phyloP scores from a whole-genome alignment of 2,797 vertebrate species.

The Enoplosus armatus region DNA sequence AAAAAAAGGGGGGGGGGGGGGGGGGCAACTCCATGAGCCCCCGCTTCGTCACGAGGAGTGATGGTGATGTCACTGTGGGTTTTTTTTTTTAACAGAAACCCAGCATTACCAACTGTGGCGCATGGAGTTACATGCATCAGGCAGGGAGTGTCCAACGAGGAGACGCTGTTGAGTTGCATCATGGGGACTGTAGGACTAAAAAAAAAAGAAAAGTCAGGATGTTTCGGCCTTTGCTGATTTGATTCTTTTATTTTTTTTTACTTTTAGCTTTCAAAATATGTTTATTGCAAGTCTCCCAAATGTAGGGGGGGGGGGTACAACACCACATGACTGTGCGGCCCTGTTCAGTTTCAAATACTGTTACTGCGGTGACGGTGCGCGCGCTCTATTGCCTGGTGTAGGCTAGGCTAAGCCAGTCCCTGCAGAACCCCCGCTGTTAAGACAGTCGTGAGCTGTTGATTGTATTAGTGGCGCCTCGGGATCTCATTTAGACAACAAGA shows the following conservation, averaged over 20 bases:
- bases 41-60: not conserved
- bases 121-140: not conserved
- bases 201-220: not conserved
- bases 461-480: conserved; percentile 24
- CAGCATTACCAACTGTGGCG: not conserved
- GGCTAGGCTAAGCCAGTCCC: not conserved
- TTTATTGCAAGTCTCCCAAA: not conserved
- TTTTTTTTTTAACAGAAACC: not conserved
- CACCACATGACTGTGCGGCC: not conserved
- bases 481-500: conserved; percentile 34
- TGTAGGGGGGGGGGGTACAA: not conserved
- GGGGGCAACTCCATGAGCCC: not conserved
- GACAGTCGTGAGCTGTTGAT: conserved; percentile 14
- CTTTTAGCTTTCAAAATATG: no score
- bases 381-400: not conserved
- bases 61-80: not conserved
- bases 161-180: not conserved
- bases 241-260: not conserved
- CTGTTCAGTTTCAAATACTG: not conserved
- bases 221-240: not conserved
- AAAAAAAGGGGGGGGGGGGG: no score
- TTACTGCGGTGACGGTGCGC: not conserved
- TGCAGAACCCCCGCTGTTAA: not conserved
- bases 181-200: conserved; percentile 6
- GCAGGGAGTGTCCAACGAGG: not conserved